A percentile compares a stretch with the other conserved stretches of the same genome.
Conservation (phyloP, 2,888 invertebrate species). For the Spicauda simplicius region DNA sequence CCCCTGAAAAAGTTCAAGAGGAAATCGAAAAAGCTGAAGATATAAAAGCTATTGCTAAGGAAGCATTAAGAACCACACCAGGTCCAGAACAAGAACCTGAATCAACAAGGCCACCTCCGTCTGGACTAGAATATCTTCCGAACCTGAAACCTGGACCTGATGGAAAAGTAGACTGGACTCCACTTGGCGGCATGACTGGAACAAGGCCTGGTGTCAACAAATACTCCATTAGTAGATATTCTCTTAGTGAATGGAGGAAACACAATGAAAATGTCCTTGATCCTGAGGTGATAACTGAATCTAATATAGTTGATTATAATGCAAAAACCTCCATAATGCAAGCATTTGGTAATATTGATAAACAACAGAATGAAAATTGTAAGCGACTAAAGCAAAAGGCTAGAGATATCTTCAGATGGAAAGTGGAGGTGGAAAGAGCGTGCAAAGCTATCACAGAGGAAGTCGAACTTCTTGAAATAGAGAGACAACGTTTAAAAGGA, state of each 20-base stretch:
- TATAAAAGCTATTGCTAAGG: constrained; percentile 42
- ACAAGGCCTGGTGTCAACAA: constrained; percentile 90
- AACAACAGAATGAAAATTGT: constrained; percentile 88
- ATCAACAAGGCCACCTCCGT: constrained; percentile 41
- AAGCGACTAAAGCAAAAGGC: constrained; percentile 87
- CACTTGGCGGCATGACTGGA: constrained; percentile 88
- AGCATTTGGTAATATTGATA: constrained; percentile 87
- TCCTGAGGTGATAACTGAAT: constrained; percentile 77
- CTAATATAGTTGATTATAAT: constrained; percentile 85
- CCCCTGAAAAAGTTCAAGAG: constrained; percentile 52
- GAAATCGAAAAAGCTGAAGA: constrained; percentile 46
- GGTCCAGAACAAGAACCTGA: constrained; percentile 42
- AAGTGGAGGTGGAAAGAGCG: constrained; percentile 89
- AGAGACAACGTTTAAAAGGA: constrained; percentile 87
- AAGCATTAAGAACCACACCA: constrained; percentile 38
- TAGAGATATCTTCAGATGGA: constrained; percentile 89
- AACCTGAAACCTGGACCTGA: constrained; percentile 87
- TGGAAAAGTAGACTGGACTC: constrained; percentile 90
- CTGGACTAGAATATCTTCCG: constrained; percentile 59
- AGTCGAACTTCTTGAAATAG: constrained; percentile 87
- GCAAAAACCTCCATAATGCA: constrained; percentile 87
- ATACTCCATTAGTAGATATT: constrained; percentile 90
- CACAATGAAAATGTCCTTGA: constrained; percentile 84
- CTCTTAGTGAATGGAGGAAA: constrained; percentile 89
- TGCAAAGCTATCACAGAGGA: constrained; percentile 89